These are phyloP conservation scores for Schizotus pectinicornis DNA, from an alignment of 2,888 invertebrate species.

Conservation along the genomic window DNA sequence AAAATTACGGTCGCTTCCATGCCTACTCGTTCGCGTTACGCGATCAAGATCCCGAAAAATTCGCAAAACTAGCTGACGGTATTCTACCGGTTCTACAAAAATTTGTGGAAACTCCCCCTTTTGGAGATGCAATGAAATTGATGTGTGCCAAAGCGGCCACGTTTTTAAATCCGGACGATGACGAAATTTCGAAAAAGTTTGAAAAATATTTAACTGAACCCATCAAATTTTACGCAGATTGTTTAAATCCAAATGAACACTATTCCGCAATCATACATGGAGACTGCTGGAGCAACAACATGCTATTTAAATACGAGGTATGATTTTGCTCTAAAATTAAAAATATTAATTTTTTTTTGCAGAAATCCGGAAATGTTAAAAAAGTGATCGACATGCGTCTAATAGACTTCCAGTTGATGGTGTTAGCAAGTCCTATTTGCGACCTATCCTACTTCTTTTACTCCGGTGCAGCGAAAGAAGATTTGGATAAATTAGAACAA, in stretches of 20 bases:
- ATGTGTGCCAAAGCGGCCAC: too few species aligned
- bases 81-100: neutral
- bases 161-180: neutral
- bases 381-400: conserved; percentile 31
- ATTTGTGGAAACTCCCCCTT: neutral
- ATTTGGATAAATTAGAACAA: conserved; percentile 44
- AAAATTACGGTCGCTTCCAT: conserved; percentile 40
- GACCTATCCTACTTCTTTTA: conserved; percentile 53
- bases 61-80: conserved; percentile 5
- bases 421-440: conserved; percentile 39
- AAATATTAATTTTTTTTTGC: neutral
- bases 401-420: conserved; percentile 44
- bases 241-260: neutral
- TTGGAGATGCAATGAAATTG: too few species aligned
- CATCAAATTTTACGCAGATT: neutral
- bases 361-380: neutral
- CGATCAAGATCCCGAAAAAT: conserved; percentile 22
- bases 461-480: conserved; percentile 43
- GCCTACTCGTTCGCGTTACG: conserved; percentile 37
- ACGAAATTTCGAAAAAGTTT: neutral
- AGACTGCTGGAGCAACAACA: conserved; percentile 37
- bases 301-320: conserved; percentile 33
- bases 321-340: neutral
- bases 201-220: neutral
- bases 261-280: conserved; percentile 29